Conservation (phyloP, 2,797 vertebrate genomes). For the Cyprinodon diabolis region DNA sequence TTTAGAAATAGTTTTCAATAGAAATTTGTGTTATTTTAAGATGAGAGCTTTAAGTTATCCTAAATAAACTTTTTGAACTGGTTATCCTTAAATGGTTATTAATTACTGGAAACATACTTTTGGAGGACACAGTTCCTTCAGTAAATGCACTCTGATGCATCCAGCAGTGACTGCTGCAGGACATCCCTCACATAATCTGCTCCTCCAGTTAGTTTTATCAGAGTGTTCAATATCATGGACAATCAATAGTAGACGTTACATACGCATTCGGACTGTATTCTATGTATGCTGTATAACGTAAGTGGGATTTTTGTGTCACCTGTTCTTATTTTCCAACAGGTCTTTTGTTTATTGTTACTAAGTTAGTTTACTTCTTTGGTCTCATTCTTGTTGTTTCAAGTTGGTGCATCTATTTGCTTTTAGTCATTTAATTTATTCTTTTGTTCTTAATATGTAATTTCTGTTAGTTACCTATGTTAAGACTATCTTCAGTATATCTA, state of each 20-base stretch:
- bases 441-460: too few relatives aligned
- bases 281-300: neutral
- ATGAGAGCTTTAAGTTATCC: neutral
- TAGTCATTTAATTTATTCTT: too few relatives aligned
- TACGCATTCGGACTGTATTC: neutral
- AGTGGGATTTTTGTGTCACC: neutral
- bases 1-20: neutral
- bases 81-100: neutral
- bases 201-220: constrained; percentile 18
- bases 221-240: constrained; percentile 9
- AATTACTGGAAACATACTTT: constrained; percentile 28
- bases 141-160: constrained; percentile 18
- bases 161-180: constrained; percentile 24
- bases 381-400: too few relatives aligned
- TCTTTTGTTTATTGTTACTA: too few relatives aligned
- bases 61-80: neutral
- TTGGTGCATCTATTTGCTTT: too few relatives aligned
- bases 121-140: constrained; percentile 41
- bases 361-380: too few relatives aligned
- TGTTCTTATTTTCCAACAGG: too few relatives aligned
- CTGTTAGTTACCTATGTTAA: too few relatives aligned
- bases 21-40: neutral
- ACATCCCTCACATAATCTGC: constrained; percentile 33
- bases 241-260: neutral
- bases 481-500: too few relatives aligned